Evolutionary conservation across 2,888 invertebrate genomes (phyloP), one percentile per base, ranked within the genome.

Genomic region (Epinotia demarniana): DNA sequence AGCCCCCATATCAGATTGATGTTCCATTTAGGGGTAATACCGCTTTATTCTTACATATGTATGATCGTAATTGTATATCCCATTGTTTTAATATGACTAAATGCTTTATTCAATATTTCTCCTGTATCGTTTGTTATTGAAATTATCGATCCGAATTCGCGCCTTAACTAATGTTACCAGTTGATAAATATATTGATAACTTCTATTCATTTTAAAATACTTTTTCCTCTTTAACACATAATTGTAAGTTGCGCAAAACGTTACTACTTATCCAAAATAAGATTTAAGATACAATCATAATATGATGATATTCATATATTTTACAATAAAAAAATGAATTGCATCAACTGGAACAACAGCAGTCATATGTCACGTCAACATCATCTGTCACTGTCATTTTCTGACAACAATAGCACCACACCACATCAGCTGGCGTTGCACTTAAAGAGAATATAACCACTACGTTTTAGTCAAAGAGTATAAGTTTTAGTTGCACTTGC

Each of bases 1-100:
- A 63, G 90, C 92, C 74, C 93, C 93, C 93, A 94, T 94, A 69
- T 92, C 92, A 57, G 92, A 87, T 82, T 91, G 90, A 81, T 91
- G 93, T 86, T 93, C 92, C 93, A 93, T 94, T 86, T 85, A 86
- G 76, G 77, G 55, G 72, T 69, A 75, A 73, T 58, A 16, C 18
- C 71, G 78, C 57, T 75, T 72, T 46, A 78, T 72, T 63, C 77
- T 80, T 75, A 66, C 73, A 60, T 39, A 73, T 9, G 6, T 64
- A 64, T 75, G 23, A 64, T 64, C 23, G 8, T 23, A 58, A 33
- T 73, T 18, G 9, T 57, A 33, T 60, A 19, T 60, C 13, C 18
- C n/a, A n/a, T 43, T 12, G n/a, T 12, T 18, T 19, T 33, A 60
- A 49, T 33, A 49, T 46, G 19, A 27, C n/a, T 1, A 4, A 27